Percentiles rank a stretch among this genome's conserved stretches.
These are phyloP conservation scores for Vanessa tameamea DNA, from an alignment of 1,140 invertebrate genomes.

Conservation along the genomic window DNA sequence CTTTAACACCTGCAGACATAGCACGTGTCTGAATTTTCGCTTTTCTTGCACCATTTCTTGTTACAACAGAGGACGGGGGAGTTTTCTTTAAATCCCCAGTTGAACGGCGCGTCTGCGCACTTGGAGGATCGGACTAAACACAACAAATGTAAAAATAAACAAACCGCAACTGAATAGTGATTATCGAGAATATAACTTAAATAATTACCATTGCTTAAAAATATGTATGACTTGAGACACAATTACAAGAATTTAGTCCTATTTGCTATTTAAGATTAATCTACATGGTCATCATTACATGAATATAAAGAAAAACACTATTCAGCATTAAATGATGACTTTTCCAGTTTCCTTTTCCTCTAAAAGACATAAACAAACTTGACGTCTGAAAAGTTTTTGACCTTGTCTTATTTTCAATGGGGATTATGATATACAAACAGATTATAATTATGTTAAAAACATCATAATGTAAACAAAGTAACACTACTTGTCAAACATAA, in stretches of 20 bases:
- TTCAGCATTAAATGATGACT: not conserved
- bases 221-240: not conserved
- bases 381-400: not conserved
- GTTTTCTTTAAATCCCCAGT: constrained; percentile 70
- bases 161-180: not conserved
- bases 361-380: not conserved
- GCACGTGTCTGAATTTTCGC: constrained; percentile 83
- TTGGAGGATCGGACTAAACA: constrained; percentile 65
- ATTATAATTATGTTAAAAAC: no score
- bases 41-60: constrained; percentile 81
- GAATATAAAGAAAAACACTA: constrained; percentile 15
- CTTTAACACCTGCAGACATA: constrained; percentile 78
- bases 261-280: constrained; percentile 8
- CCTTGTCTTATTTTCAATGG: no score
- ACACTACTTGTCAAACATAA: no score
- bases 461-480: no score
- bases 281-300: constrained; percentile 16
- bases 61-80: constrained; percentile 75
- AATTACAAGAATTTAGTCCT: constrained; percentile 15
- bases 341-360: constrained; percentile 5
- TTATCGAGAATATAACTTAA: constrained; percentile 5
- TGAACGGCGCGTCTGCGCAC: constrained; percentile 54
- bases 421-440: no score
- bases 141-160: constrained; percentile 35
- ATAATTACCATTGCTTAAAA: constrained; percentile 34